Evolutionary conservation across 2,113 vertebrate genomes (phyloP).

Genomic region (Platycercus adscitus): DNA sequence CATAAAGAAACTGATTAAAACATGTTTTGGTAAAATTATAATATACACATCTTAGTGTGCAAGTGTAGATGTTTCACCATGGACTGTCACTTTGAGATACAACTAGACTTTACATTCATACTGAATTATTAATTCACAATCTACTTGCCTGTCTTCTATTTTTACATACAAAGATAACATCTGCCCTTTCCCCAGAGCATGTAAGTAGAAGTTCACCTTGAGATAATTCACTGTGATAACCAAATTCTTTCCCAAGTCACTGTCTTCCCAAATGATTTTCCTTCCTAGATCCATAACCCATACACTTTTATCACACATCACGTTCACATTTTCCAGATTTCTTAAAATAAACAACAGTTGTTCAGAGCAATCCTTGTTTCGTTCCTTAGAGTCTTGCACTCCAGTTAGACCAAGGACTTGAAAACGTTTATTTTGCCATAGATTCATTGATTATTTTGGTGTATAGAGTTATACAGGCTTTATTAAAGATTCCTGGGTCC

Average conservation of each 20-base stretch:
- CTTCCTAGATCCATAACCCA: neutral
- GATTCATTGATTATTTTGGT: neutral
- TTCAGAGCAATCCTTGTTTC: neutral
- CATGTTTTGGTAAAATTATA: neutral
- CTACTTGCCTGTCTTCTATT: neutral
- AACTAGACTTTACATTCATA: neutral
- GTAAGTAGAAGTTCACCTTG: neutral
- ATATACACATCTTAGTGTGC: neutral
- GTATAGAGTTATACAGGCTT: neutral
- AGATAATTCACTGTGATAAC: neutral
- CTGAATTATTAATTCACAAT: neutral
- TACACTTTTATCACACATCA: neutral
- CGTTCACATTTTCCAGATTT: neutral
- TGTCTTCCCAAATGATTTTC: neutral
- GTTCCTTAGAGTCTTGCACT: neutral
- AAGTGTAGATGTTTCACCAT: neutral
- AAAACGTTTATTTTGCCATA: neutral
- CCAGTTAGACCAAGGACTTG: neutral
- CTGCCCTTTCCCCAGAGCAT: neutral
- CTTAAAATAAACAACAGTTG: neutral
- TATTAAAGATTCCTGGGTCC: neutral
- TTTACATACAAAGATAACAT: neutral
- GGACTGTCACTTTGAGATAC: neutral
- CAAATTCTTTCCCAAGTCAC: neutral
- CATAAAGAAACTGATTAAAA: neutral